Conservation (phyloP, 2,888 invertebrate species). For the Lycia hirtaria region DNA sequence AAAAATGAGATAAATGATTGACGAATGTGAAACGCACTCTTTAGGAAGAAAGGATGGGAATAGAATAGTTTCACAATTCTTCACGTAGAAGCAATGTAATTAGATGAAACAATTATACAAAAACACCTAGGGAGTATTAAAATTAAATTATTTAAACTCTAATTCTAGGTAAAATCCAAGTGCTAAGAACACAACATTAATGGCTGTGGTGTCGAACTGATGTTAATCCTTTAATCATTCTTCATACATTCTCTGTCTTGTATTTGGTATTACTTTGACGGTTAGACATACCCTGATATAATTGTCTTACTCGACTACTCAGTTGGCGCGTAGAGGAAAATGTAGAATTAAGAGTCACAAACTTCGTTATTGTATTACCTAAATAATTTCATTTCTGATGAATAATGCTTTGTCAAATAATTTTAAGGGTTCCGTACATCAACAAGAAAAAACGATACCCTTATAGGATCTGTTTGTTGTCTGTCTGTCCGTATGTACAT, state of each 20-base stretch:
- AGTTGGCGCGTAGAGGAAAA: no score
- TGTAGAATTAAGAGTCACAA: no score
- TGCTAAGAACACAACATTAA: conserved; percentile 78
- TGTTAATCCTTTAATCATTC: conserved; percentile 72
- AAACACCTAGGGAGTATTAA: conserved; percentile 50
- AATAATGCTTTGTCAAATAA: no score
- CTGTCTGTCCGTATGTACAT: no score
- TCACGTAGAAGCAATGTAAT: conserved; percentile 39
- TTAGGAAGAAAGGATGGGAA: conserved; percentile 26
- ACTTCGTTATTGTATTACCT: no score
- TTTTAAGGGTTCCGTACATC: no score
- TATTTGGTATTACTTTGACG: conserved; percentile 52
- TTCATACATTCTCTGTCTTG: conserved; percentile 63
- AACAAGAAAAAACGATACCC: no score
- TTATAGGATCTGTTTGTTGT: no score
- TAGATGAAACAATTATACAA: conserved; percentile 37
- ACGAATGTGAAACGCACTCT: conserved; percentile 15
- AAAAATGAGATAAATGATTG: not conserved
- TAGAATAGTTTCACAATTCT: conserved; percentile 36
- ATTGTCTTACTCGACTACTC: no score
- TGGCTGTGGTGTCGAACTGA: conserved; percentile 84
- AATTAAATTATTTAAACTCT: conserved; percentile 61
- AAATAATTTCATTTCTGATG: no score
- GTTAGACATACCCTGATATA: conserved; percentile 57
- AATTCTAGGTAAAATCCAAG: conserved; percentile 70